These are phyloP conservation scores for Muntiacus reevesi DNA, from an alignment of 2,113 vertebrate species.

Conservation along the genomic window DNA sequence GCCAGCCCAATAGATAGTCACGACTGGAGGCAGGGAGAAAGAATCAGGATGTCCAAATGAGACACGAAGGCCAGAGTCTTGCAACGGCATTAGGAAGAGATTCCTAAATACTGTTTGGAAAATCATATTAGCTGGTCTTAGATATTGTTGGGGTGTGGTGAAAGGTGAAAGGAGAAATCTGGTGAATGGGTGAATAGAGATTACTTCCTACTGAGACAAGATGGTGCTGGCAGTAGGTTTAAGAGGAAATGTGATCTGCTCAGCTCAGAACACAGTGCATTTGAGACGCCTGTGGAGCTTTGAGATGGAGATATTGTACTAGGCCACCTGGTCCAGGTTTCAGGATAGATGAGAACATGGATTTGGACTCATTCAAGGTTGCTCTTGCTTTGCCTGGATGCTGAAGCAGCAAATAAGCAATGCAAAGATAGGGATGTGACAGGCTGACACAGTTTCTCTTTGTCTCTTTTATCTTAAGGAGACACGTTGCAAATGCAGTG, in stretches of 20 bases:
- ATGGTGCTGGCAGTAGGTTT: background rate
- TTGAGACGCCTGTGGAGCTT: slow-evolving; percentile 20
- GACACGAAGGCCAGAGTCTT: background rate
- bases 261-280: background rate
- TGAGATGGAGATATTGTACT: background rate
- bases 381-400: background rate
- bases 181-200: slow-evolving; percentile 38
- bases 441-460: background rate
- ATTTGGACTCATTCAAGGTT: background rate
- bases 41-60: background rate
- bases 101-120: background rate
- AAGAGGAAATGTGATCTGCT: background rate
- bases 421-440: background rate
- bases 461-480: background rate
- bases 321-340: background rate
- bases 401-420: background rate
- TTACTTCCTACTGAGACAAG: slow-evolving; percentile 48
- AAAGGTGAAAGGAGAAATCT: background rate
- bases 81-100: background rate
- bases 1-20: background rate
- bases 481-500: background rate
- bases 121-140: background rate
- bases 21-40: background rate
- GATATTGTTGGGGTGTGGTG: background rate
- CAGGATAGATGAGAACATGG: background rate